Base-by-base conservation (phyloP, 1,140 invertebrate species). In the Colletes gigas region DNA sequence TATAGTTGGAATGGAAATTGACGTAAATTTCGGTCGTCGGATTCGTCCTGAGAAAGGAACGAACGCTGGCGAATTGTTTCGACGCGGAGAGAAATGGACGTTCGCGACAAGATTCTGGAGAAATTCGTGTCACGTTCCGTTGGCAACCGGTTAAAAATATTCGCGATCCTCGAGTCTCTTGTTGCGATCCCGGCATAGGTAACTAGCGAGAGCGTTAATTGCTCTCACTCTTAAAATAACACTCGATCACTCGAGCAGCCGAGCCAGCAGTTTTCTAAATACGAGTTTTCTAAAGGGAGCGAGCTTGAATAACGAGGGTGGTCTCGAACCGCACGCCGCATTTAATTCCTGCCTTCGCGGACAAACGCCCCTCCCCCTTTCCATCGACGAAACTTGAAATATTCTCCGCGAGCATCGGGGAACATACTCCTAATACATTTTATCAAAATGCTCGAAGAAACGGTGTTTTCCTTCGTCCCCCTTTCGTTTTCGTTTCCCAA, bases 161-260 rank as follows among this genome's bases (percentile, higher is more conserved):
- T 62, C 77, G 39, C 70, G 47, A 57, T 63, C 6, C 44, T 9
- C 44, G 9, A 2, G 14, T 59, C 39, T 54, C 19, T 3, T 47
- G 81, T 73, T 74, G 21, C 63, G 50, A 17, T 55, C 60, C 41
- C n/a, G 17, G 57, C 76, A 63, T 60, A 19, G 62, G n/a, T 77
- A 85, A 81, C 71, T 60, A 57, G 52, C 19, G 82, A 75, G 77
- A 75, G 54, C 73, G 72, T 85, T 84, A 84, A 85, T 84, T 77
- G 68, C 78, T 30, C 72, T 75, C 19, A 83, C 72, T 85, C 83
- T 84, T 84, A 81, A 85, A 85, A 85, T 84, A 85, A 84, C 72
- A 68, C 83, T 84, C 78, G 78, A 65, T 84, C 81, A 84, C 62
- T 75, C 82, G 62, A 73, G 44, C 47, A 62, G 50, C n/a, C 39